Evolutionary conservation across 2,113 vertebrate species (phyloP), one percentile per base, ranked within the genome.

Genomic region (Delphinus delphis): DNA sequence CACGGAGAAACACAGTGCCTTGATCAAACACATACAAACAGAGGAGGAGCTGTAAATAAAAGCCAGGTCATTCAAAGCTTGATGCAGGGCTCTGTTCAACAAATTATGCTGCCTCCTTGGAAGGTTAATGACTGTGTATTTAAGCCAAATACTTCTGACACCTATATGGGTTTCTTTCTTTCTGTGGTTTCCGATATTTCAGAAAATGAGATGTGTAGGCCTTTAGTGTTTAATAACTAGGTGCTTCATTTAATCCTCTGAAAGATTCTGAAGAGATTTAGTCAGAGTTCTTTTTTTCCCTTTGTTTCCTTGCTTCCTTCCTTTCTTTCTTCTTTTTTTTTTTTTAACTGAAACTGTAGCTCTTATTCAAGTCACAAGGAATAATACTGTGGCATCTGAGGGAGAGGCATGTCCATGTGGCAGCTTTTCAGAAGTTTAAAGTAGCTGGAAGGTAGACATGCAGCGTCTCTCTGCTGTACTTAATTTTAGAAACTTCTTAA

Each of bases 401-500:
- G 88, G 70, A 55, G 92, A 87, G 55, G 63, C 79, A 67, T 60
- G 50, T 95, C 74, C 79, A 76, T 50, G 3, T 93, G 96, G 96
- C 95, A 68, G 23, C 65, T 77, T 96, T 95, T 93, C 96, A 93
- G 84, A 82, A 89, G 53, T 84, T 88, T 90, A 26, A 97, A 93
- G 80, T 76, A 60, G 82, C 83, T 98, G 96, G 95, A 97, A 96
- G 58, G 90, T 86, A 80, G 76, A 71, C 88, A 70, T 77, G 31
- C 68, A 97, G 55, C 92, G 44, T 63, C 93, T 97, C 85, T 92
- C 70, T 82, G 79, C 94, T 96, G 55, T 26, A 63, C 95, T 98
- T 98, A 98, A 98, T 97, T 97, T 98, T 97, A 97, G 97, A 98
- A 98, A 97, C 91, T 83, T 96, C 97, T 98, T 98, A 98, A 98